A percentile compares a stretch with the other conserved stretches of the same genome.
phyloP scores from a whole-genome alignment of 2,888 invertebrate genomes.

The Shargacucullia verbasci region DNA sequence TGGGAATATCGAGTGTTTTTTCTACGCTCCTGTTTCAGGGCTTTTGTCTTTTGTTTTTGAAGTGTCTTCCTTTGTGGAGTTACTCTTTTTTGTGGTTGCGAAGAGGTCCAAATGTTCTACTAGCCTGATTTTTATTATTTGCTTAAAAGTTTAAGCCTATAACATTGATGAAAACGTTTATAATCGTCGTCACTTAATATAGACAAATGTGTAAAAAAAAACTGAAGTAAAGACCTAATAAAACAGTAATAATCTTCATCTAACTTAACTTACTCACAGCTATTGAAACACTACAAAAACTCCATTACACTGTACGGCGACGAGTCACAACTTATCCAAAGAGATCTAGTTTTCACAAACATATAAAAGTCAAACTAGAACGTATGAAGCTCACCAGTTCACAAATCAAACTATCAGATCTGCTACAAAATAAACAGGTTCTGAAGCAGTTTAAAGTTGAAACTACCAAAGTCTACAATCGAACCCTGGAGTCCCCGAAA shows the following conservation, averaged over 20 bases:
- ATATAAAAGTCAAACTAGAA: constrained; percentile 31
- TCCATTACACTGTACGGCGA: constrained; percentile 11
- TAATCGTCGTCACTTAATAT: too few species aligned
- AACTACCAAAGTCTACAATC: constrained; percentile 68
- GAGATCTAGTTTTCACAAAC: constrained; percentile 39
- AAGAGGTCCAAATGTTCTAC: not conserved
- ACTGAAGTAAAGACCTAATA: too few species aligned
- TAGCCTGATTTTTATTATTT: too few species aligned
- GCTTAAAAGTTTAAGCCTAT: too few species aligned
- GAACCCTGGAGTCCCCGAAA: constrained; percentile 54
- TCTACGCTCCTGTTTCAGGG: constrained; percentile 39
- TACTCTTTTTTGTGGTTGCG: constrained; percentile 12
- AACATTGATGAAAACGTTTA: too few species aligned
- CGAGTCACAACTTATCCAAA: constrained; percentile 17
- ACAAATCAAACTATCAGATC: constrained; percentile 59
- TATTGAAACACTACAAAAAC: not conserved
- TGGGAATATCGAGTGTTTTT: constrained; percentile 71
- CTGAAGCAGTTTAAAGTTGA: constrained; percentile 69
- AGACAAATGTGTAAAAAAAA: too few species aligned
- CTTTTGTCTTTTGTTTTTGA: constrained; percentile 52
- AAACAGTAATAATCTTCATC: too few species aligned
- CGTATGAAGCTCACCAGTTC: constrained; percentile 43
- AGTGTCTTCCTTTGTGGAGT: constrained; percentile 48
- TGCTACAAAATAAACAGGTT: constrained; percentile 56
- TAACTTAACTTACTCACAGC: constrained; percentile 10